A percentile compares a stretch with the other conserved stretches of the same genome.
phyloP scores from a whole-genome alignment of 1,140 invertebrate genomes.

The Trissolcus basalis region DNA sequence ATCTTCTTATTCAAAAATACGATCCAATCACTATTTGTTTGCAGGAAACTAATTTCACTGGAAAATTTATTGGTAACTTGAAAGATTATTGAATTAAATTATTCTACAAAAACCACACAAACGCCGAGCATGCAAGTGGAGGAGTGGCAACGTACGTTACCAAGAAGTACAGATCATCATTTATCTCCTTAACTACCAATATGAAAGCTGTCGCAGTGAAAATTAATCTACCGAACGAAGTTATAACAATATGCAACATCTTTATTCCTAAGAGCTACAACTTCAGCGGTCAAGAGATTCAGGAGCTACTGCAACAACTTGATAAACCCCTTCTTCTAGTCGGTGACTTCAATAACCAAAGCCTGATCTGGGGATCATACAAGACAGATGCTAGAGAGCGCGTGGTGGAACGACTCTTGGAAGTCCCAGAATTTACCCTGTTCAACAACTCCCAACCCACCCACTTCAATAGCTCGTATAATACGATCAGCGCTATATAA shows the following conservation, averaged over 20 bases:
- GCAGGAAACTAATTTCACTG: slow-evolving; percentile 38
- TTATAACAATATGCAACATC: slow-evolving; percentile 15
- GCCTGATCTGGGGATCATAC: slow-evolving; percentile 59
- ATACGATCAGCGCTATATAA: slow-evolving; percentile 19
- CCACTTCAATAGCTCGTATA: slow-evolving; percentile 8
- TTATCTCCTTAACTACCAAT: neutral
- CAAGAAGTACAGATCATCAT: slow-evolving; percentile 1
- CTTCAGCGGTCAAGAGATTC: slow-evolving; percentile 7
- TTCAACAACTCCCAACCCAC: slow-evolving; percentile 49
- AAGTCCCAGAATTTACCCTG: neutral
- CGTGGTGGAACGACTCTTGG: slow-evolving; percentile 43
- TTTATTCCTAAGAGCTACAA: slow-evolving; percentile 41
- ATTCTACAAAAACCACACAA: slow-evolving; percentile 13
- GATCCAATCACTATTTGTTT: slow-evolving; percentile 13
- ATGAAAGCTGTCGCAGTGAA: neutral
- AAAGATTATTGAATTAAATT: slow-evolving; percentile 3
- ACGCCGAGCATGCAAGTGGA: slow-evolving; percentile 13
- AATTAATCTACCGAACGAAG: neutral
- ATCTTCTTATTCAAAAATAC: slow-evolving; percentile 12
- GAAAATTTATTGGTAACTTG: neutral
- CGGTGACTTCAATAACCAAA: slow-evolving; percentile 63
- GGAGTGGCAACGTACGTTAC: slow-evolving; percentile 23
- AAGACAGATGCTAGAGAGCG: slow-evolving; percentile 60
- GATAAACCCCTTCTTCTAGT: slow-evolving; percentile 2
- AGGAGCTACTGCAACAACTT: neutral